A percentile compares a stretch with the other conserved stretches of the same genome.
phyloP scores from a whole-genome alignment of 2,888 invertebrate species.

The Entomobrya multifasciata region DNA sequence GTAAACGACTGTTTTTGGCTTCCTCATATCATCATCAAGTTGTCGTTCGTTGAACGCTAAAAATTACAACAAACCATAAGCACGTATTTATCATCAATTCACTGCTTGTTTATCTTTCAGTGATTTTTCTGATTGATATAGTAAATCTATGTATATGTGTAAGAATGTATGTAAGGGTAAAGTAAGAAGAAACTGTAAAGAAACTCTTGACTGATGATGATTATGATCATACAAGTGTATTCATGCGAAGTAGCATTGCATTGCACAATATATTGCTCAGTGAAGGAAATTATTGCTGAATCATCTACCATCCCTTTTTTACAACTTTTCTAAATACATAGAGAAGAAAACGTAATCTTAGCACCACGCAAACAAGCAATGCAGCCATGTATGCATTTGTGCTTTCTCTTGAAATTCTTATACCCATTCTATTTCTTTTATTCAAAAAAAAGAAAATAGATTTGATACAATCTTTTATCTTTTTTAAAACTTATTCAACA shows the following conservation, averaged over 20 bases:
- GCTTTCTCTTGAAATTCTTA: constrained; percentile 46
- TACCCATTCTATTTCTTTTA: constrained; percentile 8
- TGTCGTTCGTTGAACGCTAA: too few species aligned
- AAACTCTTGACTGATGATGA: constrained; percentile 37
- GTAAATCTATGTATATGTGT: too few species aligned
- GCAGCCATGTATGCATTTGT: constrained; percentile 29
- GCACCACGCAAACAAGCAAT: too few species aligned
- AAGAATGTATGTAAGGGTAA: neutral
- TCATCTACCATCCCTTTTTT: constrained; percentile 61
- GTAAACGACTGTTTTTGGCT: constrained; percentile 66
- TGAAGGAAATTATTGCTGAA: constrained; percentile 62
- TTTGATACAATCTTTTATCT: constrained; percentile 58
- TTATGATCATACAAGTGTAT: constrained; percentile 62
- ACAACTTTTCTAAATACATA: neutral
- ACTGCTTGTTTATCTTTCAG: neutral
- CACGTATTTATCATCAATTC: neutral
- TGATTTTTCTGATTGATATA: neutral
- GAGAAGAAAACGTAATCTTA: neutral
- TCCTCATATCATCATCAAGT: constrained; percentile 51
- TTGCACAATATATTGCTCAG: constrained; percentile 47
- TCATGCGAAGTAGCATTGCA: constrained; percentile 59
- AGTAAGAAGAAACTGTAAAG: constrained; percentile 7
- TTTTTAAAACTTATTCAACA: constrained; percentile 7
- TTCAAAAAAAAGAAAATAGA: constrained; percentile 38
- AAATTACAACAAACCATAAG: too few species aligned